A percentile compares a stretch with the other conserved stretches of the same genome.
Conservation (phyloP, 2,113 vertebrate species). For the Neomonachus schauinslandi region DNA sequence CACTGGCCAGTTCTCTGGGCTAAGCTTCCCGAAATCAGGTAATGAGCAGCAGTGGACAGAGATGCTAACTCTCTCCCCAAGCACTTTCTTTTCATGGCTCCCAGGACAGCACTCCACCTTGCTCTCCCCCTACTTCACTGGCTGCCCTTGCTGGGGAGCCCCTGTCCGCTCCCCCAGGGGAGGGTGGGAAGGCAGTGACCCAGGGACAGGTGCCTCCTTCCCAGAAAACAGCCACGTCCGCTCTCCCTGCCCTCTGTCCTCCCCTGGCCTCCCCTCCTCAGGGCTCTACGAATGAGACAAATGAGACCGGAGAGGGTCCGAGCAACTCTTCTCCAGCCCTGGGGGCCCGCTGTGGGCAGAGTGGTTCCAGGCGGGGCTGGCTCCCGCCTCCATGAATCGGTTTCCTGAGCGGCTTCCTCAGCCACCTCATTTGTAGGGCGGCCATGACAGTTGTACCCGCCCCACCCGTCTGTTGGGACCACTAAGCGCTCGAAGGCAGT, state of each 20-base stretch:
- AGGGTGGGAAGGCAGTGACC: background rate
- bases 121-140: background rate
- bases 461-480: background rate
- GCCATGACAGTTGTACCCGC: background rate
- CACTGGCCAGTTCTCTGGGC: background rate
- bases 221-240: background rate
- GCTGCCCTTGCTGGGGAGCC: background rate
- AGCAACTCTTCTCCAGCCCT: background rate
- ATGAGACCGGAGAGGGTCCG: background rate
- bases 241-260: background rate
- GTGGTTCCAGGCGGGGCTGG: background rate
- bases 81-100: background rate
- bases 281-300: too few relatives aligned
- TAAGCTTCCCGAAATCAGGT: background rate
- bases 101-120: accelerated
- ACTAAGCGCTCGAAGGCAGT: background rate
- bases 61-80: too few relatives aligned
- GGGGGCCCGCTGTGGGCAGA: background rate
- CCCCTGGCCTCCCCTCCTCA: background rate
- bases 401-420: background rate
- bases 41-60: background rate
- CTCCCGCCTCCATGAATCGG: background rate
- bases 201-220: background rate
- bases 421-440: background rate
- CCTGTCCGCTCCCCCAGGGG: background rate